These are phyloP conservation scores for Vollenhovia emeryi DNA, from an alignment of 1,140 invertebrate genomes.

Conservation along the genomic window DNA sequence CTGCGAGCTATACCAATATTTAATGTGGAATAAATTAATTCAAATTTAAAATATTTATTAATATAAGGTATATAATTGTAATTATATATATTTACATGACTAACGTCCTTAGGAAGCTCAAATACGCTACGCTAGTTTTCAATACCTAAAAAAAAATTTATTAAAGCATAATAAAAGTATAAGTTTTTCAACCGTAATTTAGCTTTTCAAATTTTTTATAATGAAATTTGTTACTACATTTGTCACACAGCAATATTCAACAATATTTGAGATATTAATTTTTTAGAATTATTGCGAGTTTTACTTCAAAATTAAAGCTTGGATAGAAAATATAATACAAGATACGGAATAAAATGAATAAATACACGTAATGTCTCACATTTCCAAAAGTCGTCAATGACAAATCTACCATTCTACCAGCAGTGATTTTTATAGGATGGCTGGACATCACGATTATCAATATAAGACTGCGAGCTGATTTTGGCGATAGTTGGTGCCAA, in stretches of 20 bases:
- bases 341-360: not conserved
- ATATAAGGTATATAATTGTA: not conserved
- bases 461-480: slow-evolving; percentile 59
- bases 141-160: slow-evolving; percentile 36
- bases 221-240: not conserved
- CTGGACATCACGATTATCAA: slow-evolving; percentile 69
- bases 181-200: not conserved
- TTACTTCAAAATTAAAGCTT: not conserved
- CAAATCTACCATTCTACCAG: slow-evolving; percentile 71
- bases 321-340: not conserved
- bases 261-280: not conserved
- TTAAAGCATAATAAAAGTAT: not conserved
- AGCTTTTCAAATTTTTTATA: not conserved
- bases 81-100: slow-evolving; percentile 25
- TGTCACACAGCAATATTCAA: not conserved
- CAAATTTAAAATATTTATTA: not conserved
- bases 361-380: slow-evolving; percentile 41
- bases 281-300: not conserved
- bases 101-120: slow-evolving; percentile 50
- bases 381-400: slow-evolving; percentile 60
- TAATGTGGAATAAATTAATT: not conserved
- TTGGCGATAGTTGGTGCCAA: slow-evolving; percentile 71
- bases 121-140: slow-evolving; percentile 41
- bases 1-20: too few relatives aligned
- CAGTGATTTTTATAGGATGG: slow-evolving; percentile 69